These are phyloP conservation scores for Asteroscopus sphinx DNA, from an alignment of 2,888 invertebrate species.

Conservation along the genomic window DNA sequence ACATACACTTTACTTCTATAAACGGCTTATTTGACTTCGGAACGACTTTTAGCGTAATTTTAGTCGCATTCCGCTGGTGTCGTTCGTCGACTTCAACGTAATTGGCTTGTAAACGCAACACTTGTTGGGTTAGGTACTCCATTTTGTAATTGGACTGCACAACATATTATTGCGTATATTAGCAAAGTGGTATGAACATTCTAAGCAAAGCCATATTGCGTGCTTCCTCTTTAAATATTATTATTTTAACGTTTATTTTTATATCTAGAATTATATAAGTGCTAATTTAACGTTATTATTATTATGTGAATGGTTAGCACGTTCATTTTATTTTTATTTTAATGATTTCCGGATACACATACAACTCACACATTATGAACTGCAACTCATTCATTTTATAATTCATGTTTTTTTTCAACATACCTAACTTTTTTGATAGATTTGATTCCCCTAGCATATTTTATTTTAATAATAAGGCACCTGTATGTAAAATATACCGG, in stretches of 20 bases:
- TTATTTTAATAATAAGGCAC: too few species aligned
- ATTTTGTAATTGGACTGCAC: constrained; percentile 48
- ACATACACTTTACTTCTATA: constrained; percentile 7
- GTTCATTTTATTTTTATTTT: background rate
- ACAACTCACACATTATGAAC: too few species aligned
- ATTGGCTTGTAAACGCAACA: constrained; percentile 45
- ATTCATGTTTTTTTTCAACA: too few species aligned
- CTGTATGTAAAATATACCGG: too few species aligned
- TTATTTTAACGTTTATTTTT: background rate
- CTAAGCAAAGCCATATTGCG: constrained; percentile 11
- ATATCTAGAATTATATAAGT: background rate
- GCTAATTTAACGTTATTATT: background rate
- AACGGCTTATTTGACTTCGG: constrained; percentile 25
- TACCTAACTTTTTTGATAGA: too few species aligned
- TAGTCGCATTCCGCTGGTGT: constrained; percentile 38
- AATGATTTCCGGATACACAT: background rate
- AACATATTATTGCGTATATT: constrained; percentile 34
- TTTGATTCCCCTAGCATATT: too few species aligned
- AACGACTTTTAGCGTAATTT: constrained; percentile 38
- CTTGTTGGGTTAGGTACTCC: constrained; percentile 14
- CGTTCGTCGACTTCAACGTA: constrained; percentile 31
- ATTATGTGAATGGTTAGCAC: background rate
- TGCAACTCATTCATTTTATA: too few species aligned
- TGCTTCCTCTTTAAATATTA: background rate
- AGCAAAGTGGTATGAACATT: background rate